phyloP scores from a whole-genome alignment of 2,888 invertebrate species.

The Zonitis immaculata region DNA sequence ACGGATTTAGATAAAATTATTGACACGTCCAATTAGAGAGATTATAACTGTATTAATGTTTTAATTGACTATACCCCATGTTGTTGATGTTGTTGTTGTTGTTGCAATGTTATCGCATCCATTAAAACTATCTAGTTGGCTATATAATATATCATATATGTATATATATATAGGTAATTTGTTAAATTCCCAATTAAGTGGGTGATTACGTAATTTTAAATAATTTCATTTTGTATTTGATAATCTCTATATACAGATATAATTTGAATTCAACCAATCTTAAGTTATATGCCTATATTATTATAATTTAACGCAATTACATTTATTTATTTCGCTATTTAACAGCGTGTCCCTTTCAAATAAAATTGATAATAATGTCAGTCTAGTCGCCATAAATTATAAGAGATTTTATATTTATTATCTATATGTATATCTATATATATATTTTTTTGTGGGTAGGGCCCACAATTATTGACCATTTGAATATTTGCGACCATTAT shows the following conservation, averaged over 20 bases:
- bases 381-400: neutral
- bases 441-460: no score
- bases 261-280: no score
- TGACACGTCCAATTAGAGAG: slow-evolving; percentile 1
- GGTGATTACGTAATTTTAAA: no score
- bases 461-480: no score
- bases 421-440: no score
- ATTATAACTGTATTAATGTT: neutral
- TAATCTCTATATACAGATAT: no score
- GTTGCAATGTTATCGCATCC: neutral
- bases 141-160: neutral
- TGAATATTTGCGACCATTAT: no score
- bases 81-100: no score
- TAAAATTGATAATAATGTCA: neutral
- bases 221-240: no score
- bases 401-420: neutral
- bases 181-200: neutral
- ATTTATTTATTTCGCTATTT: neutral
- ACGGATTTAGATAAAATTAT: slow-evolving; percentile 6
- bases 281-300: no score
- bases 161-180: neutral
- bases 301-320: no score
- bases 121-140: neutral
- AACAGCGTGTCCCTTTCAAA: neutral
- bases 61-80: neutral